These are phyloP conservation scores for Caenorhabditis angaria DNA, from an alignment of 2,888 invertebrate species.

Conservation along the genomic window DNA sequence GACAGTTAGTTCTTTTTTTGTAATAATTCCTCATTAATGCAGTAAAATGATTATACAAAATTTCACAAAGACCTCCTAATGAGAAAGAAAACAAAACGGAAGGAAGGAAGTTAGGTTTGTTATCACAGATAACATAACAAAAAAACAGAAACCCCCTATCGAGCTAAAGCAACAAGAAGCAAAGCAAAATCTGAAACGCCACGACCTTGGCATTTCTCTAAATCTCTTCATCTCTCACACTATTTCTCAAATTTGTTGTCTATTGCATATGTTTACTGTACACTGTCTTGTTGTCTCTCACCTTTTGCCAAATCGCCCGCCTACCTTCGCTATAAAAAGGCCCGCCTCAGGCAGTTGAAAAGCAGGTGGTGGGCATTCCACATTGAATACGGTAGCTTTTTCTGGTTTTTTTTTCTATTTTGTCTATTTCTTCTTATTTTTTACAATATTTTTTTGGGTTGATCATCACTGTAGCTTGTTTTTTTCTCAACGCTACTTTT, in stretches of 20 bases:
- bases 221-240: slow-evolving; percentile 6
- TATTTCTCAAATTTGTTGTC: slow-evolving; percentile 30
- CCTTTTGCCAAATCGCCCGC: slow-evolving; percentile 45
- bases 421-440: slow-evolving; percentile 18
- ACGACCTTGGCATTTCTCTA: slow-evolving; percentile 38
- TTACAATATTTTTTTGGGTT: slow-evolving; percentile 5
- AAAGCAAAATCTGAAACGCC: slow-evolving; percentile 27
- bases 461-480: neutral
- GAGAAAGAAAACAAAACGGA: too few species aligned
- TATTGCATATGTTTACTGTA: slow-evolving; percentile 22
- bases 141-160: slow-evolving; percentile 16
- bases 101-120: neutral
- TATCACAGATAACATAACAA: slow-evolving; percentile 5
- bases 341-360: slow-evolving; percentile 23
- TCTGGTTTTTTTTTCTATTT: slow-evolving; percentile 22
- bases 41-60: too few species aligned
- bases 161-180: slow-evolving; percentile 32
- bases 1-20: too few species aligned
- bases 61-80: too few species aligned
- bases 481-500: neutral
- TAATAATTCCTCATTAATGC: too few species aligned
- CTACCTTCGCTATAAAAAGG: slow-evolving; percentile 51
- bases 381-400: slow-evolving; percentile 47
- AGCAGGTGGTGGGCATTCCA: slow-evolving; percentile 54
- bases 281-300: slow-evolving; percentile 29